A percentile compares a stretch with the other conserved stretches of the same genome.
Evolutionary conservation across 1,140 invertebrate genomes (phyloP).

Genomic region (Melanaphis sacchari): DNA sequence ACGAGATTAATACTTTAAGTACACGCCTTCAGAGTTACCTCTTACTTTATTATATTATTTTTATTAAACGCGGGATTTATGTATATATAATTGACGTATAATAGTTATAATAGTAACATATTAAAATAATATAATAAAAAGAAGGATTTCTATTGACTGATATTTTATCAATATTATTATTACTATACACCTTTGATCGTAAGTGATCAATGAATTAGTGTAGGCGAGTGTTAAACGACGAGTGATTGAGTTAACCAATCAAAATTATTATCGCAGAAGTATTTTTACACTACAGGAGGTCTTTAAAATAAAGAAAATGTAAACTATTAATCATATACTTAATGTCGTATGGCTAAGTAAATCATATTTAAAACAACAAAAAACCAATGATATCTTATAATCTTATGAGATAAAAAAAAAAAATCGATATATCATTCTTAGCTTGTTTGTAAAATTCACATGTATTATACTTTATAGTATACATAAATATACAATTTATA

Average conservation of each 20-base stretch:
- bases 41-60: not conserved
- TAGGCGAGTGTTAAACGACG: conserved; percentile 11
- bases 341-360: not conserved
- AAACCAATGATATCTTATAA: not conserved
- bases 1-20: not conserved
- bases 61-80: not conserved
- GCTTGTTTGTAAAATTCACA: not conserved
- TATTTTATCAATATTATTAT: conserved; percentile 10
- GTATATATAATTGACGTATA: not conserved
- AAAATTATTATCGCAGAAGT: conserved; percentile 5
- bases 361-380: not conserved
- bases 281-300: conserved; percentile 20
- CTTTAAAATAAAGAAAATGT: conserved; percentile 11
- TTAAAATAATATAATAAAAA: not conserved
- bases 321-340: conserved; percentile 17
- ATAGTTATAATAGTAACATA: not conserved
- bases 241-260: conserved; percentile 14
- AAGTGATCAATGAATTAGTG: not conserved
- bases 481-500: not conserved
- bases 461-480: not conserved
- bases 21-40: not conserved
- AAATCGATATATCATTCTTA: not conserved
- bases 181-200: not conserved
- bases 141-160: not conserved
- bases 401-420: not conserved